These are phyloP conservation scores for Diaperis boleti DNA, from an alignment of 2,888 invertebrate genomes.

Conservation along the genomic window DNA sequence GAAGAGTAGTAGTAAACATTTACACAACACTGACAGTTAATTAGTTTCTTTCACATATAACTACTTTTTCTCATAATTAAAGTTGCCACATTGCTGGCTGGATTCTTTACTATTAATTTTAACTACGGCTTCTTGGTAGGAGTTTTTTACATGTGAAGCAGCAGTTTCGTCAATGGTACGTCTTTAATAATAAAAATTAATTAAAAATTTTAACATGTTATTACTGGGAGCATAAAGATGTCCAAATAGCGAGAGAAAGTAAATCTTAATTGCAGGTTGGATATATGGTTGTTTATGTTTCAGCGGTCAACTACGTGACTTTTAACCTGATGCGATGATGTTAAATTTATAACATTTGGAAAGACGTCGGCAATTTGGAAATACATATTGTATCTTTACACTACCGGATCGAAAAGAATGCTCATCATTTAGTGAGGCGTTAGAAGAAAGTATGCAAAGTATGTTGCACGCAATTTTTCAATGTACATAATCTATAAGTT, in stretches of 20 bases:
- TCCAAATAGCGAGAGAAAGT: neutral
- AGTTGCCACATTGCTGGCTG: neutral
- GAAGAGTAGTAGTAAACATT: neutral
- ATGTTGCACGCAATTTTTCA: too few relatives aligned
- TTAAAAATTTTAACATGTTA: neutral
- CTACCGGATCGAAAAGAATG: too few relatives aligned
- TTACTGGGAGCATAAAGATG: slow-evolving; percentile 2
- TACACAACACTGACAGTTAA: neutral
- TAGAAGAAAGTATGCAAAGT: too few relatives aligned
- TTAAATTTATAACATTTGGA: neutral
- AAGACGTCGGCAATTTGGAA: neutral
- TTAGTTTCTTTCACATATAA: neutral
- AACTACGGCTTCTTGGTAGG: neutral
- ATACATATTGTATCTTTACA: too few relatives aligned
- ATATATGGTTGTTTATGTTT: neutral
- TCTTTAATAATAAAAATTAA: neutral
- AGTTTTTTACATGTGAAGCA: neutral
- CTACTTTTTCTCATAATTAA: neutral
- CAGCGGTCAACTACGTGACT: neutral
- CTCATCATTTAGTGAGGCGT: too few relatives aligned
- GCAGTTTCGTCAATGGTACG: neutral
- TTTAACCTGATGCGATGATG: neutral
- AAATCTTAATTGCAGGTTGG: neutral
- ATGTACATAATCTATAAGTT: too few relatives aligned
- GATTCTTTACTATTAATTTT: neutral